phyloP scores from a whole-genome alignment of 1,140 invertebrate genomes.

The Apis laboriosa region DNA sequence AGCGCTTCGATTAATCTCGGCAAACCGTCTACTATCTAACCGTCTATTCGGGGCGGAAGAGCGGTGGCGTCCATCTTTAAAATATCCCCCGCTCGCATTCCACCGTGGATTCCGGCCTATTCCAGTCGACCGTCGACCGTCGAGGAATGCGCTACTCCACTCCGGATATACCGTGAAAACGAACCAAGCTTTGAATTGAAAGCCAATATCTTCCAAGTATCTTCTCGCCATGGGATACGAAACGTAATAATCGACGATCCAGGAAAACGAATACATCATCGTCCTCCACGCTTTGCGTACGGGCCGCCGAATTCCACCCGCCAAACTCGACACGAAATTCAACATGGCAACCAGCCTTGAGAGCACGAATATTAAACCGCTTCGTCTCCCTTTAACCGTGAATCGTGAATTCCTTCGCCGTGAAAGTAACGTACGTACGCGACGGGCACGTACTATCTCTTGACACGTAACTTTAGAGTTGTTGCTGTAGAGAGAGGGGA shows the following conservation, averaged over 20 bases:
- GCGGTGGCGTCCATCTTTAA: constrained; percentile 12
- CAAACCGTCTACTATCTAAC: constrained; percentile 4
- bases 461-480: too few relatives aligned
- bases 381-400: neutral
- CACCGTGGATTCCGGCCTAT: constrained; percentile 30
- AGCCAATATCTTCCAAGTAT: constrained; percentile 32
- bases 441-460: too few relatives aligned
- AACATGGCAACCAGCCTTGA: neutral
- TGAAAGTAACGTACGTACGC: too few relatives aligned
- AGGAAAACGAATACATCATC: constrained; percentile 47
- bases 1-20: constrained; percentile 24
- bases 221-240: constrained; percentile 10
- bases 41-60: neutral
- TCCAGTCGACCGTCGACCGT: constrained; percentile 8
- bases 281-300: constrained; percentile 11
- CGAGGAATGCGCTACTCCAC: constrained; percentile 23
- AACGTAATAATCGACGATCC: constrained; percentile 51
- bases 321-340: constrained; percentile 14
- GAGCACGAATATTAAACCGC: neutral
- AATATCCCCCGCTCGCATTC: constrained; percentile 13
- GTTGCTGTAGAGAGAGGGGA: too few relatives aligned
- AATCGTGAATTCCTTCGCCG: neutral
- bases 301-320: constrained; percentile 12
- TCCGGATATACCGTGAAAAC: neutral
- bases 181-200: constrained; percentile 44